Conservation (phyloP, 37 sponge, comb jelly and placozoan genomes). For the Chondrilla cf. caribensis region DNA sequence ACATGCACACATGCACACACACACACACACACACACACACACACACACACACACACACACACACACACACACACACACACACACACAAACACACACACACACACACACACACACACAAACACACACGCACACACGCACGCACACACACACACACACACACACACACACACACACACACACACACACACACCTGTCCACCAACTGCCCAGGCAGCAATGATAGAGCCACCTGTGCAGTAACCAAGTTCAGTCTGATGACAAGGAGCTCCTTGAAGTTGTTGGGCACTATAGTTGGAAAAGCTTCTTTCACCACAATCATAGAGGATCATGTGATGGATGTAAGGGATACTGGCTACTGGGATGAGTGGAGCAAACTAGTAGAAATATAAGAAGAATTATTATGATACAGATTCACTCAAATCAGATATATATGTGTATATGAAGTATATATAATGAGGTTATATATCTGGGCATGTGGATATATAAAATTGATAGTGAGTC, state of each 20-base stretch:
- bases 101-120: too few relatives aligned
- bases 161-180: conserved; percentile 7
- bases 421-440: too few relatives aligned
- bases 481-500: too few relatives aligned
- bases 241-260: not conserved
- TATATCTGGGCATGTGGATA: too few relatives aligned
- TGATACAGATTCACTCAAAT: not conserved
- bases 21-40: conserved; percentile 21
- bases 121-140: too few relatives aligned
- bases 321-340: not conserved
- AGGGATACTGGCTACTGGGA: not conserved
- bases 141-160: too few relatives aligned
- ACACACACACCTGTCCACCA: conserved; percentile 12
- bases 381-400: conserved; percentile 6
- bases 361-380: not conserved
- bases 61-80: too few relatives aligned
- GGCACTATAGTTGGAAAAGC: not conserved
- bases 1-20: conserved; percentile 5
- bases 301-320: not conserved
- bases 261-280: not conserved
- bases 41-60: not conserved
- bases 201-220: not conserved
- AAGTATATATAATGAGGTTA: too few relatives aligned
- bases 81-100: too few relatives aligned
- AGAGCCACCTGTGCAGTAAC: not conserved